Evolutionary conservation across 2,797 vertebrate species (phyloP).

Genomic region (Galago senegalensis): DNA sequence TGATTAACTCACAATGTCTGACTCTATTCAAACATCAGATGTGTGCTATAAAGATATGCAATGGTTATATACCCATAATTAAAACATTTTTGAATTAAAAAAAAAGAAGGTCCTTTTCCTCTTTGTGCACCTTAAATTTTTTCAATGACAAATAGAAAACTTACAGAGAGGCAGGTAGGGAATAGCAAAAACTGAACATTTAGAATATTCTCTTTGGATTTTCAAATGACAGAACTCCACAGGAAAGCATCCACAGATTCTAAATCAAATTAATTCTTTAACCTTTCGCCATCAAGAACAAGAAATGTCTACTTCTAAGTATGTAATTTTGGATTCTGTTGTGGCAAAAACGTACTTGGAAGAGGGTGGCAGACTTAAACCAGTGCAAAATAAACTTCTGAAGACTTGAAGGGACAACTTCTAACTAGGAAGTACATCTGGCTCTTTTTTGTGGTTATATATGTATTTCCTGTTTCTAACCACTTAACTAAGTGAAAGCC

Average conservation of each 20-base stretch:
- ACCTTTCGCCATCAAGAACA: slow-evolving; percentile 17
- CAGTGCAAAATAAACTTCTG: slow-evolving; percentile 55
- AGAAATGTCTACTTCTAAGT: not conserved
- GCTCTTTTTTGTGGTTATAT: slow-evolving; percentile 3
- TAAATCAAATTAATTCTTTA: slow-evolving; percentile 55
- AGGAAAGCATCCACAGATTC: slow-evolving; percentile 31
- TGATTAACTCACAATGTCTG: not conserved
- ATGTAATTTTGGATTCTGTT: slow-evolving; percentile 6
- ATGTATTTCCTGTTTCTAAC: slow-evolving; percentile 55
- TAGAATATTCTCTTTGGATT: slow-evolving; percentile 42
- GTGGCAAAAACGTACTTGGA: not conserved
- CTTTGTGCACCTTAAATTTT: not conserved
- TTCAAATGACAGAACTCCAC: slow-evolving; percentile 50
- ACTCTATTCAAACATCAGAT: not conserved
- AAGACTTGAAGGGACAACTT: slow-evolving; percentile 24
- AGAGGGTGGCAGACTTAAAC: slow-evolving; percentile 10
- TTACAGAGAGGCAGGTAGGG: not conserved
- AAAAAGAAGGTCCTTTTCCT: not conserved
- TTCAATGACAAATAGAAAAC: not conserved
- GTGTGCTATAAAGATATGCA: not conserved
- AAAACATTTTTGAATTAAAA: not conserved
- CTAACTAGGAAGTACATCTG: not conserved
- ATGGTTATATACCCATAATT: not conserved
- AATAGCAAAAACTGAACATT: not conserved
- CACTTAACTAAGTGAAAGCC: slow-evolving; percentile 60